A percentile compares a stretch with the other conserved stretches of the same genome.
Conservation (phyloP, 2,888 invertebrate genomes). For the Meiosimyza decipiens region DNA sequence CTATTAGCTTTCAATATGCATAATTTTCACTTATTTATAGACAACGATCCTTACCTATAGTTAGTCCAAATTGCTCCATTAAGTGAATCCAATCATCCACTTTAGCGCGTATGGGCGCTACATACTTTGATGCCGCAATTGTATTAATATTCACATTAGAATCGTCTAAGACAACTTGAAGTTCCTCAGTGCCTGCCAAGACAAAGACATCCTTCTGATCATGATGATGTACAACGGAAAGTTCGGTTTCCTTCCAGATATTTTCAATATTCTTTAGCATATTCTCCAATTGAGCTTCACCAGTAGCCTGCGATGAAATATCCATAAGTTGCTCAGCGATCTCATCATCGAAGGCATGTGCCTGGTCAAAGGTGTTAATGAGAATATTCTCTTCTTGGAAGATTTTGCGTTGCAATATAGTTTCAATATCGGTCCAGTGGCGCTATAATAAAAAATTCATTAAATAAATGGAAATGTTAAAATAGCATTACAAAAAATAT, state of each 20-base stretch:
- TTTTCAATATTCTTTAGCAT: slow-evolving; percentile 87
- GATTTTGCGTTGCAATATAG: slow-evolving; percentile 78
- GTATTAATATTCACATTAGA: slow-evolving; percentile 88
- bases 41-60: slow-evolving; percentile 74
- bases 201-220: slow-evolving; percentile 87
- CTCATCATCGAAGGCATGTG: slow-evolving; percentile 77
- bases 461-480: background rate
- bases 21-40: background rate
- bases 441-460: slow-evolving; percentile 64
- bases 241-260: slow-evolving; percentile 83
- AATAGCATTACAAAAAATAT: background rate
- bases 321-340: slow-evolving; percentile 80
- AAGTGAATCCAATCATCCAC: slow-evolving; percentile 86
- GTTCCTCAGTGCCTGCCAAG: slow-evolving; percentile 85
- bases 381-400: slow-evolving; percentile 76
- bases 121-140: slow-evolving; percentile 86
- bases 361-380: slow-evolving; percentile 75
- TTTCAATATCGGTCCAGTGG: slow-evolving; percentile 88
- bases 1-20: too few relatives aligned
- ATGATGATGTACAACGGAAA: slow-evolving; percentile 81
- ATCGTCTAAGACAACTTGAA: slow-evolving; percentile 85
- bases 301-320: slow-evolving; percentile 87
- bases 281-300: slow-evolving; percentile 84
- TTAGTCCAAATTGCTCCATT: slow-evolving; percentile 80
- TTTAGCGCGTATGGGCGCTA: slow-evolving; percentile 83